Base-by-base conservation (phyloP, 2,113 vertebrate genomes). In the Jacana jacana region DNA sequence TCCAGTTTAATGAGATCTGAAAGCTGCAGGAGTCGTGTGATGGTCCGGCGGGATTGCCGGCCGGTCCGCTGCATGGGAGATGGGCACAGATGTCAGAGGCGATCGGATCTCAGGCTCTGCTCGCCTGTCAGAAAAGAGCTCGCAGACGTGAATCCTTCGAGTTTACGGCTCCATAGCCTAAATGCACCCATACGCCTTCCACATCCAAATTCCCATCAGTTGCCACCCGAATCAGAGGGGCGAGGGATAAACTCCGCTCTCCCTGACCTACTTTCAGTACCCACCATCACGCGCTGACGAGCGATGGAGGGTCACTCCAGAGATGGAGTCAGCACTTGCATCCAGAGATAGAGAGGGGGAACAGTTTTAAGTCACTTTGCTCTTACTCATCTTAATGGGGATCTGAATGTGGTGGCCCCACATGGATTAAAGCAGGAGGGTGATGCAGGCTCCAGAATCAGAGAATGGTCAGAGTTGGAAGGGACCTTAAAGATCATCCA, bases 31-130 rank as follows among this genome's bases (percentile, higher is more conserved):
- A 79, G 73, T 73, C 0, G 0, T 3, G 5, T 0, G 6, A 5
- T 0, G 37, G 57, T 66, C 35, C 51, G 5, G 33, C 4, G 13
- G 88, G 86, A 66, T 72, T 7, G 10, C 54, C 0, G 15, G 57
- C 52, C 33, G 0, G 48, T 2, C 52, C 19, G 12, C 49, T 5
- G n/a, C 23, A 11, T 2, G 22, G 84, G 58, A 77, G 30, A 55
- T 8, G 0, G 0, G 77, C 77, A 69, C 40, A 35, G 78, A 66
- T 77, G 85, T 96, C 94, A 96, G 48, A 85, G 94, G 70, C 23
- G n/a, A 94, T 90, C 10, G 77, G 31, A 94, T 95, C 89, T 86
- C 88, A 80, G 65, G 76, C 85, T 17, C 85, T 17, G 7, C 86
- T 20, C 7, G 11, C 11, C 5, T 52, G 81, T 69, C 95, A 94